These are phyloP conservation scores for Eptesicus fuscus DNA, from an alignment of 2,113 vertebrate genomes.

Conservation along the genomic window DNA sequence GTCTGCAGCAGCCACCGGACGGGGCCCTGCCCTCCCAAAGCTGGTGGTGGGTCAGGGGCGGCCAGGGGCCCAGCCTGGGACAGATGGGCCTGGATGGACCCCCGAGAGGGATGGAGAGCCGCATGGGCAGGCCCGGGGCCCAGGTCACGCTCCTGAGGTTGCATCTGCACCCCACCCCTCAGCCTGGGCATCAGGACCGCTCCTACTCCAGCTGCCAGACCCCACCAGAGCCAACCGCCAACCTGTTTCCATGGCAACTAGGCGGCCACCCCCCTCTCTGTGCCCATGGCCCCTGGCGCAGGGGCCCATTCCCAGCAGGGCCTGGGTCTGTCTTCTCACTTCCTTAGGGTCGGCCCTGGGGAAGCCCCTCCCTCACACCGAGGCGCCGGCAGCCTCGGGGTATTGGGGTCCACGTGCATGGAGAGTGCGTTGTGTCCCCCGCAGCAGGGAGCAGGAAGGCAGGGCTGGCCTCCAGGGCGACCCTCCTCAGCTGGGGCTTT, in stretches of 20 bases:
- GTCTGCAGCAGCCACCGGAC: neutral
- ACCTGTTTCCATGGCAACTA: conserved; percentile 41
- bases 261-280: neutral
- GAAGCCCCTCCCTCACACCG: neutral
- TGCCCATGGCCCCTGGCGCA: conserved; percentile 27
- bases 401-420: neutral
- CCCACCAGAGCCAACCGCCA: neutral
- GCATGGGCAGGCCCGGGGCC: too few species aligned
- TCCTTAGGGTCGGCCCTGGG: neutral
- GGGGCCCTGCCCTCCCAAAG: neutral
- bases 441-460: neutral
- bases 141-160: neutral
- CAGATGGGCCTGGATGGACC: too few species aligned
- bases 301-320: conserved; percentile 37
- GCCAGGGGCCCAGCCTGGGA: neutral
- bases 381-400: neutral
- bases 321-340: neutral
- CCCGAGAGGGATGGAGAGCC: neutral
- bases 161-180: neutral
- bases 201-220: neutral
- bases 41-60: neutral
- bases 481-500: neutral
- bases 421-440: accelerated
- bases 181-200: neutral
- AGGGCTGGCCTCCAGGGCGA: neutral